A percentile compares a stretch with the other conserved stretches of the same genome.
These are phyloP conservation scores for Lutraria lutraria DNA, from an alignment of 2,888 invertebrate species.

Conservation along the genomic window DNA sequence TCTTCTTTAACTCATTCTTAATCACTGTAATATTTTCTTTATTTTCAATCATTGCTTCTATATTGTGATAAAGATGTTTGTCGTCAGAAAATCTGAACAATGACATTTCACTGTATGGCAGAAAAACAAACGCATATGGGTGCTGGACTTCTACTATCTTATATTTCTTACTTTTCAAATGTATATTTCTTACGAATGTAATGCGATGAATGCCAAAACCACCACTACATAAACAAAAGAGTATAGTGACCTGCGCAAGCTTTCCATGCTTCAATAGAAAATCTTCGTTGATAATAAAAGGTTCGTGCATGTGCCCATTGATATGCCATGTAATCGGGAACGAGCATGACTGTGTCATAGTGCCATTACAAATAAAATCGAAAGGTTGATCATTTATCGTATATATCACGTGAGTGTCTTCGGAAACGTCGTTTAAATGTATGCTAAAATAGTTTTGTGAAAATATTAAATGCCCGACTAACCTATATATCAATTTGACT, in stretches of 20 bases:
- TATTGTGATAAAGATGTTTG: slow-evolving; percentile 6
- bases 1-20: neutral
- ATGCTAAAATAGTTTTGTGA: slow-evolving; percentile 12
- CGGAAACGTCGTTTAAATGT: slow-evolving; percentile 3
- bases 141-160: slow-evolving; percentile 28
- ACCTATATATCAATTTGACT: slow-evolving; percentile 22
- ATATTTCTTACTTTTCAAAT: neutral
- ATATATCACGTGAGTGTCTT: slow-evolving; percentile 16
- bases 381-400: slow-evolving; percentile 27
- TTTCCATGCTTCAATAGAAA: neutral
- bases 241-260: neutral
- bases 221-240: slow-evolving; percentile 29
- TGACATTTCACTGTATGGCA: slow-evolving; percentile 21
- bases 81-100: slow-evolving; percentile 34
- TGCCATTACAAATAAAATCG: slow-evolving; percentile 19
- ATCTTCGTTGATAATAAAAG: slow-evolving; percentile 18
- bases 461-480: slow-evolving; percentile 20
- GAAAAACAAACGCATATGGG: slow-evolving; percentile 32
- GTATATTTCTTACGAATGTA: slow-evolving; percentile 16
- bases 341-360: neutral
- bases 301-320: no score
- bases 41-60: slow-evolving; percentile 30
- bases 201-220: slow-evolving; percentile 37
- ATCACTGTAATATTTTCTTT: slow-evolving; percentile 19
- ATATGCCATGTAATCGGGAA: neutral